Evolutionary conservation across 2,113 vertebrate genomes (phyloP).

Genomic region (Mungos mungo): DNA sequence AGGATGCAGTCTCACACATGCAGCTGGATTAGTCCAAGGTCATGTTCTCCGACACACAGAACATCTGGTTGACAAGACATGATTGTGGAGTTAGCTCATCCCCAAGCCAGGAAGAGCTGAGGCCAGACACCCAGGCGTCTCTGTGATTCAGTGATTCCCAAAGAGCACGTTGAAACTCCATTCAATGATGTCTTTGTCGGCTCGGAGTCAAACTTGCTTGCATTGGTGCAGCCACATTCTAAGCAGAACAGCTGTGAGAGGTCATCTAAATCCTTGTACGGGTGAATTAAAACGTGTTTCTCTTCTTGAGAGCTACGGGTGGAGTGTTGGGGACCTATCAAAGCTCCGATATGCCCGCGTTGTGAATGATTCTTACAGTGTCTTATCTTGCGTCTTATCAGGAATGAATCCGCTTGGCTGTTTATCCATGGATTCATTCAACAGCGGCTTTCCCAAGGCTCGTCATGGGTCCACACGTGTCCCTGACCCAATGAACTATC

Average conservation of each 20-base stretch:
- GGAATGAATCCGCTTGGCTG: neutral
- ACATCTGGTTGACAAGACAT: slow-evolving; percentile 32
- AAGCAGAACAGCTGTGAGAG: neutral
- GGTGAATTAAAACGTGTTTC: neutral
- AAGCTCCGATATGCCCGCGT: neutral
- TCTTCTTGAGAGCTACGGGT: too few species aligned
- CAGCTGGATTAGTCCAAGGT: fast-evolving
- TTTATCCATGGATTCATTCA: neutral
- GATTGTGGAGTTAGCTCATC: slow-evolving; percentile 79
- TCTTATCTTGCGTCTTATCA: neutral
- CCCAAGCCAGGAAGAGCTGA: slow-evolving; percentile 60
- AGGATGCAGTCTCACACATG: slow-evolving; percentile 4
- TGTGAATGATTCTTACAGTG: neutral
- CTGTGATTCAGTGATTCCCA: slow-evolving; percentile 65
- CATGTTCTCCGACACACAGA: slow-evolving; percentile 45
- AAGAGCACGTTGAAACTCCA: slow-evolving; percentile 52
- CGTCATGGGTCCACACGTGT: neutral
- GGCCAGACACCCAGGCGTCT: slow-evolving; percentile 46
- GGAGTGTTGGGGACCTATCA: neutral
- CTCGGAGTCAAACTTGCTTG: slow-evolving; percentile 63
- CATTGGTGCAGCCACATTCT: slow-evolving; percentile 47
- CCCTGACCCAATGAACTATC: too few species aligned
- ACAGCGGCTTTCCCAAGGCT: too few species aligned
- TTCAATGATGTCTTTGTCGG: neutral
- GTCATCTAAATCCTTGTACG: neutral